A percentile compares a stretch with the other conserved stretches of the same genome.
Conservation (phyloP, 2,888 invertebrate genomes). For the Acanthoscelides obtectus region DNA sequence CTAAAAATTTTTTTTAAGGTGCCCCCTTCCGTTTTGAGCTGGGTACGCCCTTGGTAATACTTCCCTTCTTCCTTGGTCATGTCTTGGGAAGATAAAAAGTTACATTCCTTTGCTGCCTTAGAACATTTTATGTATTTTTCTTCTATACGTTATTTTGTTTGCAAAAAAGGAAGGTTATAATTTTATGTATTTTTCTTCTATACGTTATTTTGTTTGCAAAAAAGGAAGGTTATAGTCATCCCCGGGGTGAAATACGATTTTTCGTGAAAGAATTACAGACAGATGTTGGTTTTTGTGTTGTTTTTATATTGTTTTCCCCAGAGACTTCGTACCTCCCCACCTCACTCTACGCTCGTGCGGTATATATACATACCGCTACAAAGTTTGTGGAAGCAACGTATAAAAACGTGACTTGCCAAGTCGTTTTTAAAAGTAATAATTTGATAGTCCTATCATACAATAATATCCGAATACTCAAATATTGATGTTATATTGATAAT, state of each 20-base stretch:
- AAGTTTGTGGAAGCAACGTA: conserved; percentile 14
- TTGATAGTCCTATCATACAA: too few relatives aligned
- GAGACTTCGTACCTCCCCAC: conserved; percentile 19
- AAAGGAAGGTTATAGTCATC: conserved; percentile 6
- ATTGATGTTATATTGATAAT: neutral
- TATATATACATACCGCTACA: conserved; percentile 13
- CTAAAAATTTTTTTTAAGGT: too few relatives aligned
- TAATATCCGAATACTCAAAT: neutral
- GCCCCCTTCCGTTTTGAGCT: too few relatives aligned
- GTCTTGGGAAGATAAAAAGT: too few relatives aligned
- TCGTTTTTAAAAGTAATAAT: neutral
- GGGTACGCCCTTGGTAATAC: too few relatives aligned
- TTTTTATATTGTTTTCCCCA: conserved; percentile 17
- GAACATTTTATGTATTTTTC: too few relatives aligned
- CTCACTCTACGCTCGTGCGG: neutral
- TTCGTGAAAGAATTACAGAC: neutral
- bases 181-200: too few relatives aligned
- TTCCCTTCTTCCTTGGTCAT: too few relatives aligned
- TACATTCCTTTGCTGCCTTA: too few relatives aligned
- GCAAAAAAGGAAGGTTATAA: too few relatives aligned
- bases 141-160: too few relatives aligned
- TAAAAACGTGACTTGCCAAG: conserved; percentile 5
- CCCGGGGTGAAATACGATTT: conserved; percentile 20
- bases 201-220: too few relatives aligned
- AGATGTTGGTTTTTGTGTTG: conserved; percentile 13